Percentiles rank a stretch among this genome's conserved stretches.
Conservation (phyloP, 1,140 invertebrate genomes). For the Elysia chlorotica region DNA sequence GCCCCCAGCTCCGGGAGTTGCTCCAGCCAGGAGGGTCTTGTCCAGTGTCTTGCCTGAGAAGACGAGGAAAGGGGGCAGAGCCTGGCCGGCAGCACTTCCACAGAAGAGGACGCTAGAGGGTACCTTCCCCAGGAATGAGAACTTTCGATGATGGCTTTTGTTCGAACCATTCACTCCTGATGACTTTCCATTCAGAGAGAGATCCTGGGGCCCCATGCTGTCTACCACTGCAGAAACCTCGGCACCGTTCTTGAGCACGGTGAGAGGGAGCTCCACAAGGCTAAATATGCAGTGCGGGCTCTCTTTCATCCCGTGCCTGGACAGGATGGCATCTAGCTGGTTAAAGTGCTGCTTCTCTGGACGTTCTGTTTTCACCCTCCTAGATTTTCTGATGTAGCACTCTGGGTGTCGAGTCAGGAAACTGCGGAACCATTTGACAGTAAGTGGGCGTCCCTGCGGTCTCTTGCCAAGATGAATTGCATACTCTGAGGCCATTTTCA, state of each 20-base stretch:
- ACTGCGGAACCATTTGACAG: conserved; percentile 22
- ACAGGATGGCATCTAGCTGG: conserved; percentile 17
- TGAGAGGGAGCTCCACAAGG: conserved; percentile 12
- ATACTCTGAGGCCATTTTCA: conserved; percentile 26
- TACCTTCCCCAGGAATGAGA: conserved; percentile 2
- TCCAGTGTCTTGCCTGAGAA: conserved; percentile 15
- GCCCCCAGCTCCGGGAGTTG: conserved; percentile 16
- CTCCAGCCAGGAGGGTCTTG: conserved; percentile 1
- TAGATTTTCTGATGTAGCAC: conserved; percentile 22
- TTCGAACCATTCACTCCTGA: conserved; percentile 1
- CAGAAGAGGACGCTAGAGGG: conserved; percentile 20
- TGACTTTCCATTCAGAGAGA: too few relatives aligned
- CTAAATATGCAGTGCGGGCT: conserved; percentile 23
- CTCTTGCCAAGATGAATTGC: conserved; percentile 20
- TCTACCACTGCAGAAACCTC: not conserved
- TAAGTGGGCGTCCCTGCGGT: conserved; percentile 19
- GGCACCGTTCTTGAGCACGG: conserved; percentile 14
- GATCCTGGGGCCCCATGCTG: not conserved
- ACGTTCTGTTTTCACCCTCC: conserved; percentile 10
- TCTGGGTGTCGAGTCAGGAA: conserved; percentile 22
- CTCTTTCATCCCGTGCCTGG: conserved; percentile 14
- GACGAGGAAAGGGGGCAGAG: conserved; percentile 19
- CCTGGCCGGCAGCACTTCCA: conserved; percentile 23
- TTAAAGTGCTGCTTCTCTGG: conserved; percentile 23
- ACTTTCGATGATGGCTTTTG: conserved; percentile 6